Conservation (phyloP, 2,113 vertebrate species). For the Pandion haliaetus region DNA sequence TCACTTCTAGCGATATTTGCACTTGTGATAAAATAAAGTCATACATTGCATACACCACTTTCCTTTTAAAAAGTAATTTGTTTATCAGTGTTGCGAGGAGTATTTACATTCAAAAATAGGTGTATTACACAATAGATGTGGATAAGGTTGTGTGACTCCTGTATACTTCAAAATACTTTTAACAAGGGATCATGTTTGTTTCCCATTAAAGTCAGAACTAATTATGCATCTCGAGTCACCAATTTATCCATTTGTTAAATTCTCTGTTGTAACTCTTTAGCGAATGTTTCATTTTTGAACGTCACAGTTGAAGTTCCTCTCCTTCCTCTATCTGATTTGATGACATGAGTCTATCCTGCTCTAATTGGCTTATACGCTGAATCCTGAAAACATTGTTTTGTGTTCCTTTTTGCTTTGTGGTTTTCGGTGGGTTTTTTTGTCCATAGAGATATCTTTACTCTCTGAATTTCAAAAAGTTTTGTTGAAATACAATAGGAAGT, state of each 20-base stretch:
- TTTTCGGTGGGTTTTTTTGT: background rate
- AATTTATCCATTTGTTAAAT: background rate
- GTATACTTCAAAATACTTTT: background rate
- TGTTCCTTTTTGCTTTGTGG: background rate
- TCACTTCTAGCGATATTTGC: background rate
- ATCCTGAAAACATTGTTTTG: background rate
- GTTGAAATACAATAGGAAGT: background rate
- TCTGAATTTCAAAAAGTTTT: background rate
- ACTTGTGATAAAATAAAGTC: background rate
- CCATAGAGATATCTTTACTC: background rate
- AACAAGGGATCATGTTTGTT: background rate
- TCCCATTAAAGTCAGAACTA: background rate
- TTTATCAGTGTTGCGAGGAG: background rate
- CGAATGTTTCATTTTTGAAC: background rate
- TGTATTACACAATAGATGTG: background rate
- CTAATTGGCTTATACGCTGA: background rate
- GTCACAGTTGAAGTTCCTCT: background rate
- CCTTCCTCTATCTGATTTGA: background rate
- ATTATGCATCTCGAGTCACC: background rate
- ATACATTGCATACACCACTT: background rate
- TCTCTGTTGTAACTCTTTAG: background rate
- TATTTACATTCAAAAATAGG: background rate
- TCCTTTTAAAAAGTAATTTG: background rate
- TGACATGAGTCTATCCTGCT: background rate
- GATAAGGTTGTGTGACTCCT: background rate